These are phyloP conservation scores for Xylota sylvarum DNA, from an alignment of 2,888 invertebrate genomes.

Conservation along the genomic window DNA sequence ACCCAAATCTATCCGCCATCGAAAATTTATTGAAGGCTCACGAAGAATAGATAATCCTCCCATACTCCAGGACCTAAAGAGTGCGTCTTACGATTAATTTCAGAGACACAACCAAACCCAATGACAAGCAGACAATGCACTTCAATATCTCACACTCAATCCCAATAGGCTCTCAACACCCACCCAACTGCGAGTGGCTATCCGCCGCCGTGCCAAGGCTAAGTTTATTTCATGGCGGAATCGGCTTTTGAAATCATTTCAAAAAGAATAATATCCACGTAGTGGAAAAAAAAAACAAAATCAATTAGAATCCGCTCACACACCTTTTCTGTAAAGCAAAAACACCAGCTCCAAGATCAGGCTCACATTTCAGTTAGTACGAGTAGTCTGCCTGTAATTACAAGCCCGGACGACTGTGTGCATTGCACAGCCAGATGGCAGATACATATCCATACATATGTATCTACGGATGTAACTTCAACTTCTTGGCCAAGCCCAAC, in stretches of 20 bases:
- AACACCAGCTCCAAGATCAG: conserved; percentile 50
- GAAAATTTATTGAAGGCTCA: no score
- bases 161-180: conserved; percentile 16
- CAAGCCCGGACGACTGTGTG: conserved; percentile 35
- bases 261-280: conserved; percentile 35
- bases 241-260: conserved; percentile 38
- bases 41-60: no score
- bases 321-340: conserved; percentile 69
- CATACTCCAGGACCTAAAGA: background rate
- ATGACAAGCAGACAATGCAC: conserved; percentile 3
- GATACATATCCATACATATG: conserved; percentile 20
- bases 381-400: conserved; percentile 37
- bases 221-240: conserved; percentile 11
- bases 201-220: conserved; percentile 16
- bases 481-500: conserved; percentile 42
- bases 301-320: conserved; percentile 69
- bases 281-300: conserved; percentile 43
- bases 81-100: background rate
- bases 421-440: conserved; percentile 26
- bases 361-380: conserved; percentile 55
- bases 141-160: background rate
- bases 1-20: no score
- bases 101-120: conserved; percentile 8
- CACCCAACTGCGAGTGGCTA: conserved; percentile 9
- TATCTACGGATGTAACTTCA: conserved; percentile 53